These are phyloP conservation scores for Sebastes vulpes DNA, from an alignment of 2,797 vertebrate species.

Conservation along the genomic window DNA sequence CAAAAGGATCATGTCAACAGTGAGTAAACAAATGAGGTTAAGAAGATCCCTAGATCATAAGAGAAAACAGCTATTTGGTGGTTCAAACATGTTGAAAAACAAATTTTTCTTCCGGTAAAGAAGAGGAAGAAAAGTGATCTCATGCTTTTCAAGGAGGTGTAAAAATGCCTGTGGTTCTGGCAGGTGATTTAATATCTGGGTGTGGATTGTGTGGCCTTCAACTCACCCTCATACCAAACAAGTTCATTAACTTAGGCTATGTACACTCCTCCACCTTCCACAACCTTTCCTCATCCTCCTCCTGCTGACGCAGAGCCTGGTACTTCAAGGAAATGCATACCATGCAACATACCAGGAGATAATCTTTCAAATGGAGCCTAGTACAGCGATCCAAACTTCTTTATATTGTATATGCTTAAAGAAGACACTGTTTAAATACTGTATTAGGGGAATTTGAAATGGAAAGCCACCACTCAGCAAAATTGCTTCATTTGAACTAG, in stretches of 20 bases:
- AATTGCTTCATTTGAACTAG: background rate
- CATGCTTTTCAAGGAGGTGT: background rate
- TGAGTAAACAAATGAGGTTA: background rate
- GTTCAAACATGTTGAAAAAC: background rate
- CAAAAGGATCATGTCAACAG: background rate
- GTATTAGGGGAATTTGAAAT: background rate
- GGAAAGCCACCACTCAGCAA: background rate
- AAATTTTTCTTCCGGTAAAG: background rate
- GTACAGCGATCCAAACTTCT: background rate
- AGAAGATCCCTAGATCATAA: background rate
- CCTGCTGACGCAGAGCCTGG: background rate
- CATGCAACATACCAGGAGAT: background rate
- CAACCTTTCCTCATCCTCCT: conserved; percentile 7
- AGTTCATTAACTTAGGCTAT: conserved; percentile 16
- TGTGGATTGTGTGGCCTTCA: conserved; percentile 4
- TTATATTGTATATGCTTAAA: background rate
- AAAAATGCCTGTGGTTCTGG: conserved; percentile 11
- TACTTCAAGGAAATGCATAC: background rate
- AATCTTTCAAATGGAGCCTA: background rate
- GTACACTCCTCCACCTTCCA: conserved; percentile 12
- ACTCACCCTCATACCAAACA: background rate
- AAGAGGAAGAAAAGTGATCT: background rate
- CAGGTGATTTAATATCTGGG: conserved; percentile 18
- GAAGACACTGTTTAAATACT: background rate
- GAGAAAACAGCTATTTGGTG: background rate